Conservation (phyloP, 2,113 vertebrate species). For the Elephas maximus region DNA sequence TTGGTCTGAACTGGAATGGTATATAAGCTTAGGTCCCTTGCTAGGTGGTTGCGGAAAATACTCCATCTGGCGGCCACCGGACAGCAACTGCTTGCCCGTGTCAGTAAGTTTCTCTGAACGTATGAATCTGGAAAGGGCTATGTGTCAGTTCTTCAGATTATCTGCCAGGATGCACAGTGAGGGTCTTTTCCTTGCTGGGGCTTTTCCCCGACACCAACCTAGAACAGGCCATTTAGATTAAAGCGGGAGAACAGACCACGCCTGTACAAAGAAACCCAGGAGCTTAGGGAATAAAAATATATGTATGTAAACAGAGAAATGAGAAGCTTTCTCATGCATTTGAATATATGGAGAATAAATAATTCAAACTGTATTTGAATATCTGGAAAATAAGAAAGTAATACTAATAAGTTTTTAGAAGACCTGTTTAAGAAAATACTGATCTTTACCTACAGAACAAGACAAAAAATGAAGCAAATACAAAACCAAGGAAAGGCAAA, state of each 20-base stretch:
- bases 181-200: too few relatives aligned
- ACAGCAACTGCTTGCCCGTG: too few relatives aligned
- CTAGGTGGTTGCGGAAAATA: too few relatives aligned
- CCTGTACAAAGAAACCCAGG: background rate
- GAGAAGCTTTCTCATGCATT: background rate
- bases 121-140: too few relatives aligned
- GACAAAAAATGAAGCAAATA: background rate
- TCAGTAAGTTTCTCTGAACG: too few relatives aligned
- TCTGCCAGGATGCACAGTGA: too few relatives aligned
- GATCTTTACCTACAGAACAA: background rate
- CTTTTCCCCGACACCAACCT: too few relatives aligned
- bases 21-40: too few relatives aligned
- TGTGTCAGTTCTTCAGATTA: too few relatives aligned
- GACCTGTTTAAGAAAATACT: background rate
- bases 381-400: constrained; percentile 46
- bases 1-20: too few relatives aligned
- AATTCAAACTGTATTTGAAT: background rate
- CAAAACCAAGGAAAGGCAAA: background rate
- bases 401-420: background rate
- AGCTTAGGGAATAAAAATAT: background rate
- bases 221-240: background rate
- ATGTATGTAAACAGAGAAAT: background rate
- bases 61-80: too few relatives aligned
- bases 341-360: background rate
- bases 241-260: background rate